These are phyloP conservation scores for Phylloscopus trochiloides DNA, from an alignment of 2,113 vertebrate genomes.

Conservation along the genomic window DNA sequence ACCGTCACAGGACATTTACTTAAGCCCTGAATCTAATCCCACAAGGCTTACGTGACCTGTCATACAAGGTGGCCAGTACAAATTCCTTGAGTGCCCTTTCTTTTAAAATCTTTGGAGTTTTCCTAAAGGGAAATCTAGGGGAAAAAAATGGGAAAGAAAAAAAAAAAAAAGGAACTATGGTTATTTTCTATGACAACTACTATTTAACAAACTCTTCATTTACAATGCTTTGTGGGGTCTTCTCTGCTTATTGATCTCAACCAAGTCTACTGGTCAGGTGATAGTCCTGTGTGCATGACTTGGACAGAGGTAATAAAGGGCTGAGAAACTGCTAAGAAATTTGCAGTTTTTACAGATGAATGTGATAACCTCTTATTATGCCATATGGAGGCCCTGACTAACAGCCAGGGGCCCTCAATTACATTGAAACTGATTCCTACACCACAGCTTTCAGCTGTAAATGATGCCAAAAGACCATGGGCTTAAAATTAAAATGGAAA, in stretches of 20 bases:
- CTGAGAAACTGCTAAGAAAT: background rate
- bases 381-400: background rate
- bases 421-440: background rate
- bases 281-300: background rate
- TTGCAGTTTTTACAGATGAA: background rate
- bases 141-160: fast-evolving
- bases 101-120: background rate
- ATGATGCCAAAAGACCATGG: background rate
- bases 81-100: background rate
- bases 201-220: background rate
- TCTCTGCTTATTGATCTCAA: background rate
- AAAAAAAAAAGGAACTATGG: background rate
- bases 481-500: background rate
- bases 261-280: background rate
- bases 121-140: background rate
- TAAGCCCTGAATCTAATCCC: background rate
- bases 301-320: background rate
- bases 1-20: background rate
- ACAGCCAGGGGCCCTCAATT: background rate
- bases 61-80: background rate
- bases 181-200: background rate
- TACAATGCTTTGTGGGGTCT: background rate
- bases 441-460: background rate
- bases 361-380: background rate
- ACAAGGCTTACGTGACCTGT: background rate